Conservation (phyloP, 2,797 vertebrate genomes). For the Pachyuromys duprasi region DNA sequence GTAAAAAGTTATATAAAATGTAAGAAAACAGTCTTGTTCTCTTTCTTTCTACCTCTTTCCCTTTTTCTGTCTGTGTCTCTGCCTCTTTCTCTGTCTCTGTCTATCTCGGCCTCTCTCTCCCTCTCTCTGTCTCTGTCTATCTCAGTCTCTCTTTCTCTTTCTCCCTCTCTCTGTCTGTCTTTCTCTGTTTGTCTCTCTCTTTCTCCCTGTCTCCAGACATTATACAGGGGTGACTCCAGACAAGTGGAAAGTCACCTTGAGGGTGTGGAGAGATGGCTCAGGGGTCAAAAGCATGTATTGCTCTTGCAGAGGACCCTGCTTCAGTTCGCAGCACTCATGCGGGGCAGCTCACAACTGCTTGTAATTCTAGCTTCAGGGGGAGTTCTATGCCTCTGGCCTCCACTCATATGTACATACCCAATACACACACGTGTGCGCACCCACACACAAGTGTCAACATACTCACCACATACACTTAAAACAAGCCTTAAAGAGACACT, state of each 20-base stretch:
- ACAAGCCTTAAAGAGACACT: neutral
- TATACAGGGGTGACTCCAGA: neutral
- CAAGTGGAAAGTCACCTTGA: neutral
- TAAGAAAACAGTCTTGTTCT: neutral
- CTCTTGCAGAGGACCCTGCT: neutral
- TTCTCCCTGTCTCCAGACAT: neutral
- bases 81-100: neutral
- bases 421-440: neutral
- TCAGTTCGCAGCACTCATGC: neutral
- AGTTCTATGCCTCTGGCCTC: neutral
- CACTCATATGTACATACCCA: neutral
- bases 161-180: neutral
- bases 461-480: neutral
- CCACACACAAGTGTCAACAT: too few relatives aligned
- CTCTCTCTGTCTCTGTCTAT: too few relatives aligned
- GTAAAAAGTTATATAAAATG: conserved; percentile 22
- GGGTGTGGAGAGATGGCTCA: neutral
- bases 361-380: neutral
- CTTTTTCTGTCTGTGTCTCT: neutral
- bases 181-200: neutral
- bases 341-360: neutral
- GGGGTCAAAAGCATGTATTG: neutral
- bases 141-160: neutral
- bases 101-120: too few relatives aligned
- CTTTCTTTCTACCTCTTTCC: neutral